Percentiles rank a stretch among this genome's conserved stretches.
Conservation (phyloP, 1,140 invertebrate genomes). For the Araneus ventricosus region DNA sequence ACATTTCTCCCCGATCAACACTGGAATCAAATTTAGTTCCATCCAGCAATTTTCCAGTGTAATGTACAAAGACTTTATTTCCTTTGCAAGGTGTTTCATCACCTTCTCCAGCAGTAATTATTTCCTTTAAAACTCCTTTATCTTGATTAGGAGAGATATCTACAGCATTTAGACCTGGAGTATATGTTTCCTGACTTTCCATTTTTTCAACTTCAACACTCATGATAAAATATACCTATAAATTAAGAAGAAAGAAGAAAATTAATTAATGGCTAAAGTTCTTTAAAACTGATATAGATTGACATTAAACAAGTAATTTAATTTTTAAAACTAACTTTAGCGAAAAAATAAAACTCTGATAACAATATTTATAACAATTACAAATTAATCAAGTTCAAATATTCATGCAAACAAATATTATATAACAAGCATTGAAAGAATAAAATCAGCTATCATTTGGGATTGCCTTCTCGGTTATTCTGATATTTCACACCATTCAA, state of each 20-base stretch:
- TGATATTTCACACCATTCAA: too few species aligned
- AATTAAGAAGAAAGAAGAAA: background rate
- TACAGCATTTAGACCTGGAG: conserved; percentile 49
- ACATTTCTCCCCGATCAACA: conserved; percentile 88
- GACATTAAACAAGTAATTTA: too few species aligned
- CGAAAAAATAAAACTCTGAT: too few species aligned
- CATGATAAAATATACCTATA: background rate
- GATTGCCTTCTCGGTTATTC: too few species aligned
- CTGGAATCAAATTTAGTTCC: conserved; percentile 97
- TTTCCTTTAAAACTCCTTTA: conserved; percentile 92
- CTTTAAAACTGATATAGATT: too few species aligned
- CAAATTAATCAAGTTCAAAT: too few species aligned
- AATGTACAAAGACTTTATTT: conserved; percentile 92
- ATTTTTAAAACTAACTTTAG: too few species aligned
- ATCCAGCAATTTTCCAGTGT: conserved; percentile 90
- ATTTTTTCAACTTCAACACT: conserved; percentile 33
- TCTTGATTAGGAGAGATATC: conserved; percentile 87
- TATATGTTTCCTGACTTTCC: conserved; percentile 11
- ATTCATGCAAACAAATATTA: too few species aligned
- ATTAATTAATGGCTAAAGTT: background rate
- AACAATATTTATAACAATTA: too few species aligned
- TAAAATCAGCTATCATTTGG: too few species aligned
- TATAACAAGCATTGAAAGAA: too few species aligned
- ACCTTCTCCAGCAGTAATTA: conserved; percentile 87
- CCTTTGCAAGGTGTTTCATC: conserved; percentile 84